phyloP scores from a whole-genome alignment of 2,113 vertebrate species.

The Scolopax mira region DNA sequence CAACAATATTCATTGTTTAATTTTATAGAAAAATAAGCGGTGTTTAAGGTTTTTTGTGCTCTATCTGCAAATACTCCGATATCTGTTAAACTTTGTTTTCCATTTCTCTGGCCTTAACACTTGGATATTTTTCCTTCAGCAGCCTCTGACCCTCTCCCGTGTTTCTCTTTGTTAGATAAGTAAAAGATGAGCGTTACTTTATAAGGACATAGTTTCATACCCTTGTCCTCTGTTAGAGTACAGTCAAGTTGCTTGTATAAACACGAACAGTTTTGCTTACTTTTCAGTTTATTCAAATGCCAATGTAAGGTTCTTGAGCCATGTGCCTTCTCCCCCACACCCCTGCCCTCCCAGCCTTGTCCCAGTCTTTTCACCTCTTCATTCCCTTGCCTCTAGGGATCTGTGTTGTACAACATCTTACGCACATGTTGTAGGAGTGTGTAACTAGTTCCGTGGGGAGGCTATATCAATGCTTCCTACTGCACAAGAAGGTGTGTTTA shows the following conservation, averaged over 20 bases:
- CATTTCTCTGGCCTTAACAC: constrained; percentile 38
- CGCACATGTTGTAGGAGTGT: neutral
- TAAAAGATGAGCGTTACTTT: constrained; percentile 71
- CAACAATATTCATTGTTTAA: neutral
- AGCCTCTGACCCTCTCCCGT: constrained; percentile 49
- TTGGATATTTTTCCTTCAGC: constrained; percentile 42
- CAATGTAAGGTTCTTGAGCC: neutral
- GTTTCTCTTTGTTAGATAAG: constrained; percentile 67
- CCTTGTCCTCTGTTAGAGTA: constrained; percentile 41
- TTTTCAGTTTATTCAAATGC: constrained; percentile 43
- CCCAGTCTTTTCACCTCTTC: neutral
- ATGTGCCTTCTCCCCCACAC: neutral
- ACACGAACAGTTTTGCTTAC: constrained; percentile 53
- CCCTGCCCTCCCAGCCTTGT: neutral
- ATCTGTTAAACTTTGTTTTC: constrained; percentile 38
- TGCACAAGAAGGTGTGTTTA: neutral
- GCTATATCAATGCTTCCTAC: neutral
- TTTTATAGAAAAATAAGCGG: neutral
- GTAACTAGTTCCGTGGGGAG: neutral
- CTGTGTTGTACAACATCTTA: neutral
- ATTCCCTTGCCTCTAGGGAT: neutral
- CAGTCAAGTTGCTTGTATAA: constrained; percentile 64
- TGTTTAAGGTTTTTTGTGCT: neutral
- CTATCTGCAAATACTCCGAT: neutral
- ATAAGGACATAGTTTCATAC: constrained; percentile 68